phyloP scores from a whole-genome alignment of 2,888 invertebrate species.

The Melieria picta region DNA sequence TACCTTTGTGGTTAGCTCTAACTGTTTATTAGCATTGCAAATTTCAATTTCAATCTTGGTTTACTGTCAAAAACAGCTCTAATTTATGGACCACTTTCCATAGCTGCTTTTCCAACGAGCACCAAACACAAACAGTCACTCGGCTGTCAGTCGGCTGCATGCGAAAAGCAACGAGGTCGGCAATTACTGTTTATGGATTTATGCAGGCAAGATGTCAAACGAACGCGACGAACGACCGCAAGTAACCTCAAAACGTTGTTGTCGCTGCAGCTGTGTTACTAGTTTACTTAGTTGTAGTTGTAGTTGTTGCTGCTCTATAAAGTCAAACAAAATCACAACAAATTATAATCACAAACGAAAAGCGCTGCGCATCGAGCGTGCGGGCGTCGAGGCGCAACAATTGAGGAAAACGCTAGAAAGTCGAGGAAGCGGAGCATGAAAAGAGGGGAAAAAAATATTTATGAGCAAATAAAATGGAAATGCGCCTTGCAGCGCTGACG shows the following conservation, averaged over 20 bases:
- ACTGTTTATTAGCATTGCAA: too few species aligned
- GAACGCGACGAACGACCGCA: conserved; percentile 12
- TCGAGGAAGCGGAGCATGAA: neutral
- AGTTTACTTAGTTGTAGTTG: too few species aligned
- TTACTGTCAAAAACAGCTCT: too few species aligned
- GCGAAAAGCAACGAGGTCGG: too few species aligned
- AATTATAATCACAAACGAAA: conserved; percentile 16
- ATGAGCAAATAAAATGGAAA: neutral
- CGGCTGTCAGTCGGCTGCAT: too few species aligned
- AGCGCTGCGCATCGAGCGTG: conserved; percentile 13
- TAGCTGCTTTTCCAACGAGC: too few species aligned
- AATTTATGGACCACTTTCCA: too few species aligned
- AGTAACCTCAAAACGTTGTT: conserved; percentile 12
- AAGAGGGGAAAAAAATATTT: neutral
- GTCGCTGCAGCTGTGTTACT: too few species aligned
- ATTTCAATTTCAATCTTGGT: too few species aligned
- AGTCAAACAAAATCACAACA: conserved; percentile 19
- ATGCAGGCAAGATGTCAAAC: conserved; percentile 14
- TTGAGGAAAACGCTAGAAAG: neutral
- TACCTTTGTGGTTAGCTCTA: too few species aligned
- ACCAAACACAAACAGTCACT: too few species aligned
- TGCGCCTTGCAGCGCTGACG: neutral
- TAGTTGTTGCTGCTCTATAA: neutral
- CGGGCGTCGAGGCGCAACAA: conserved; percentile 9
- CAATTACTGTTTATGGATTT: conserved; percentile 24